Evolutionary conservation across 2,888 invertebrate species (phyloP), one percentile per base, ranked within the genome.

Genomic region (Ethmia dodecea): DNA sequence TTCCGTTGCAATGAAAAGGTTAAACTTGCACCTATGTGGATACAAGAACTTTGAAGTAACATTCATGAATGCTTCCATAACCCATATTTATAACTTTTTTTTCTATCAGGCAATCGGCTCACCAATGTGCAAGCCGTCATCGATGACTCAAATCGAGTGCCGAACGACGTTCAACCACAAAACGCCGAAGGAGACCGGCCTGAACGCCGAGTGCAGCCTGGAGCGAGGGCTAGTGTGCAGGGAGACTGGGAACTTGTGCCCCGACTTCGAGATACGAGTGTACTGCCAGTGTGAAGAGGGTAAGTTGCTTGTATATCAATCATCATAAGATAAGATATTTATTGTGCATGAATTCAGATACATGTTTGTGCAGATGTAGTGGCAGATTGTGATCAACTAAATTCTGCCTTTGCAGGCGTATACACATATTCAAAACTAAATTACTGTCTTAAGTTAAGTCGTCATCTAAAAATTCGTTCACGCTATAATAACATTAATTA

Each of bases 211-310:
- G 49, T 96, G 96, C 62, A 91, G 91, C 47, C 62, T 94, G 37
- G 90, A 93, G 47, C 83, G 86, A 9, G 96, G 96, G 0, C 78
- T 96, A 0, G 70, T 90, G 3, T 96, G 96, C 60, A 75, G 70
- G 27, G 89, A 89, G 35, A 57, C 65, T 8, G 55, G 55, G 5
- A 51, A 51, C 3, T 55, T 71, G 1, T 96, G 96, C 52, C 88
- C 90, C 1, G 95, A 96, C 79, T 96, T 95, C 60, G 95, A 96
- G 75, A 91, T 96, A 31, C 88, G 93, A 16, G 92, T 95, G 1
- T 84, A 89, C 25, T 96, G 96, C 60, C 56, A 78, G 33, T 86
- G 86, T 36, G 64, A 44, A 10, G 53, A 55, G 37, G 67, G 71
- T 70, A 33, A 37, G 51, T 12, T 11, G 4, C 13, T 8, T 11